A percentile compares a stretch with the other conserved stretches of the same genome.
phyloP scores from a whole-genome alignment of 2,888 invertebrate species.

The Micropterix aruncella region DNA sequence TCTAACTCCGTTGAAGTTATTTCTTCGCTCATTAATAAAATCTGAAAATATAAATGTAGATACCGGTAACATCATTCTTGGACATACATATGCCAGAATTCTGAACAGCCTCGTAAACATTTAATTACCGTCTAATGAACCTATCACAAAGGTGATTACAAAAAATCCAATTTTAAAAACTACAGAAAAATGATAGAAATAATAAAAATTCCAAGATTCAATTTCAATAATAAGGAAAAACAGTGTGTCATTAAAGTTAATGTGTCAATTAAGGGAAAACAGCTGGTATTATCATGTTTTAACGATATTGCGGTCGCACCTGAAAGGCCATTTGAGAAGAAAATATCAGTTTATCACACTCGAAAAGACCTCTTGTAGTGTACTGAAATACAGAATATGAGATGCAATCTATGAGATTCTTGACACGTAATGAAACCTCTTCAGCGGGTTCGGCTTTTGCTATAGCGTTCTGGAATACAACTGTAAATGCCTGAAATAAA shows the following conservation, averaged over 20 bases:
- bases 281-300: background rate
- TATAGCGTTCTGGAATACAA: constrained; percentile 96
- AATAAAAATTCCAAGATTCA: background rate
- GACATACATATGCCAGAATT: too few species aligned
- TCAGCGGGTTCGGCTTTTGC: constrained; percentile 73
- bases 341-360: constrained; percentile 93
- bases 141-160: too few species aligned
- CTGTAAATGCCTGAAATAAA: constrained; percentile 74
- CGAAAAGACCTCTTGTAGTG: constrained; percentile 87
- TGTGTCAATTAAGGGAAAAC: too few species aligned
- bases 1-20: constrained; percentile 77
- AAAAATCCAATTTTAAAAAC: constrained; percentile 1
- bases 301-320: constrained; percentile 28
- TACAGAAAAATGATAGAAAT: background rate
- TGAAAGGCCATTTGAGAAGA: constrained; percentile 94
- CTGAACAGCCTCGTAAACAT: too few species aligned
- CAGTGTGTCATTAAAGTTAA: background rate
- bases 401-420: constrained; percentile 87
- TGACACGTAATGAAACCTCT: constrained; percentile 63
- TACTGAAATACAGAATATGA: constrained; percentile 91
- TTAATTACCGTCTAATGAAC: too few species aligned
- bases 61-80: too few species aligned
- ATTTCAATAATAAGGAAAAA: background rate
- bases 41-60: too few species aligned
- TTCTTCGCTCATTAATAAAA: constrained; percentile 76